Evolutionary conservation across 1,140 invertebrate genomes (phyloP).

Genomic region (Nylanderia fulva): DNA sequence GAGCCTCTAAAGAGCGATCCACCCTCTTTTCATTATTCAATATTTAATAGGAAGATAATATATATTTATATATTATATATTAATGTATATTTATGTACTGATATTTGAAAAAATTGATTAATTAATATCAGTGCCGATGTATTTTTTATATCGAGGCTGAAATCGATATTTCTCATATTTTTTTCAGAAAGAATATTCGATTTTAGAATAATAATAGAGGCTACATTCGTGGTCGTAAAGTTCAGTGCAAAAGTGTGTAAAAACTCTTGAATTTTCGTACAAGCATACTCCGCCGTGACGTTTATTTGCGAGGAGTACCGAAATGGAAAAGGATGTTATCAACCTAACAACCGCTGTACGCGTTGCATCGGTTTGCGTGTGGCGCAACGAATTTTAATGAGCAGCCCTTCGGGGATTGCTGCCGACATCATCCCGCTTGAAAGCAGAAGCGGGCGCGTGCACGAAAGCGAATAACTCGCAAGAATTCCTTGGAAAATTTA

Average conservation of each 20-base stretch:
- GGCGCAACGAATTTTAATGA: slow-evolving; percentile 52
- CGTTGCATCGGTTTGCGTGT: slow-evolving; percentile 25
- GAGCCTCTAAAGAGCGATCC: slow-evolving; percentile 8
- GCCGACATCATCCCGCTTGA: slow-evolving; percentile 36
- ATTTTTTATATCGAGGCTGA: not conserved
- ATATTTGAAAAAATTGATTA: too few relatives aligned
- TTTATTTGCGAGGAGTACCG: slow-evolving; percentile 10
- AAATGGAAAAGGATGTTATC: slow-evolving; percentile 43
- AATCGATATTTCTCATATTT: not conserved
- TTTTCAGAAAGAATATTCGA: too few relatives aligned
- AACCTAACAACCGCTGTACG: not conserved
- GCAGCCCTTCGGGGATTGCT: slow-evolving; percentile 37
- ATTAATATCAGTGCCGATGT: too few relatives aligned
- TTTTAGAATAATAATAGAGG: not conserved
- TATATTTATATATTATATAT: too few relatives aligned
- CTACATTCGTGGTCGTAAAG: not conserved
- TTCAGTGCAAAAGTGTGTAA: not conserved
- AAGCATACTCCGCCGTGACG: not conserved
- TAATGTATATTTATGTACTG: too few relatives aligned
- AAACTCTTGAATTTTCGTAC: slow-evolving; percentile 4
- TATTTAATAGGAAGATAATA: too few relatives aligned
- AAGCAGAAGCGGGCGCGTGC: slow-evolving; percentile 26
- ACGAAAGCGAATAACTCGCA: slow-evolving; percentile 48
- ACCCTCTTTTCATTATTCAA: too few relatives aligned
- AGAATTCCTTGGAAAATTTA: slow-evolving; percentile 70